Evolutionary conservation across 2,888 invertebrate species (phyloP).

Genomic region (Ectemnius lituratus): DNA sequence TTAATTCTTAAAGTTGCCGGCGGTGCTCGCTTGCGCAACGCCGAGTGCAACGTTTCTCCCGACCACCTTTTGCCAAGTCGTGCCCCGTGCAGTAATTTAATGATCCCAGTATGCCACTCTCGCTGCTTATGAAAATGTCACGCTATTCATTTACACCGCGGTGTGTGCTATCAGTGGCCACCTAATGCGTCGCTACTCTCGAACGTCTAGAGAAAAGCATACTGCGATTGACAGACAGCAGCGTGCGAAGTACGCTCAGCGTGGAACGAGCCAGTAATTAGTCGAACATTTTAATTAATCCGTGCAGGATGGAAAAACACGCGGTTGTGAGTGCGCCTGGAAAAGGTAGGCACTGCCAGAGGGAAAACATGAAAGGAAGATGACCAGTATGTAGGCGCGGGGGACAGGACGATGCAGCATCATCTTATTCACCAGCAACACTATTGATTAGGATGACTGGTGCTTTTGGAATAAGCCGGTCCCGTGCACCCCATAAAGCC

Average conservation of each 20-base stretch:
- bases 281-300: conserved; percentile 48
- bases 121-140: conserved; percentile 6
- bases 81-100: conserved; percentile 4
- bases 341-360: too few species aligned
- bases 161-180: neutral
- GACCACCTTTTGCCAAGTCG: neutral
- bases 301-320: conserved; percentile 19
- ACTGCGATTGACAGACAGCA: conserved; percentile 5
- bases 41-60: neutral
- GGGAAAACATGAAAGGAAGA: conserved; percentile 21
- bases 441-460: conserved; percentile 75
- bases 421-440: conserved; percentile 62
- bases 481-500: conserved; percentile 46
- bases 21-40: neutral
- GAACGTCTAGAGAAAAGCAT: neutral
- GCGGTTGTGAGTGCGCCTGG: too few species aligned
- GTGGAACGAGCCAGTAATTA: conserved; percentile 32
- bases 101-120: neutral
- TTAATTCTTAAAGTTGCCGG: conserved; percentile 4
- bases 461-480: conserved; percentile 68
- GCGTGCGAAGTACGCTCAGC: conserved; percentile 24
- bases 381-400: conserved; percentile 24
- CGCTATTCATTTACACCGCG: neutral
- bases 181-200: neutral
- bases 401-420: conserved; percentile 50